Percentiles rank a stretch among this genome's conserved stretches.
Evolutionary conservation across 92 coral and sea anemone species (phyloP).

Genomic region (Desmophyllum pertusum): DNA sequence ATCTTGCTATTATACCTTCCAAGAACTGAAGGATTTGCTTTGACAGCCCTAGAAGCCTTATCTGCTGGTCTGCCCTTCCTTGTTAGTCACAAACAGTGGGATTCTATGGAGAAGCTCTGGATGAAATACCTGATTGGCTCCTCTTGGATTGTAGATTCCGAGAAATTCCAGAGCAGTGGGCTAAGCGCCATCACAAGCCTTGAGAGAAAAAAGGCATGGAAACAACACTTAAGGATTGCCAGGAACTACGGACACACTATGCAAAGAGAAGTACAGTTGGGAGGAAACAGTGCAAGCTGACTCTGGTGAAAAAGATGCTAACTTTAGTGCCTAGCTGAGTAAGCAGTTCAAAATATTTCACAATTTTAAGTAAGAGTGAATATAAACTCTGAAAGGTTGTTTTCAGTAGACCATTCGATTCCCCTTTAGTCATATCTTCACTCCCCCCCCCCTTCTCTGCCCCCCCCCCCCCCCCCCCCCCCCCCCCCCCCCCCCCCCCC

Average conservation of each 20-base stretch:
- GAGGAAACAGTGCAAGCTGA: background rate
- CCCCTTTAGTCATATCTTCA: too few relatives aligned
- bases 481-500: too few relatives aligned
- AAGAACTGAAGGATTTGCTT: conserved; percentile 11
- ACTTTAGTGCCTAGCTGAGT: background rate
- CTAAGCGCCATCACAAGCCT: background rate
- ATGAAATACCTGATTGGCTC: background rate
- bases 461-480: too few relatives aligned
- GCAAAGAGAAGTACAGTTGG: background rate
- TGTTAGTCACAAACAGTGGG: background rate
- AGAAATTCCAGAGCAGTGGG: background rate
- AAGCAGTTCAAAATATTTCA: background rate
- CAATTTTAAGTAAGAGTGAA: too few relatives aligned
- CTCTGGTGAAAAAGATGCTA: background rate
- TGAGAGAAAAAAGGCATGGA: background rate
- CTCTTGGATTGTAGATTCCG: background rate
- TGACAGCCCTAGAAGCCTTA: conserved; percentile 1
- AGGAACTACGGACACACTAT: background rate
- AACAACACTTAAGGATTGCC: background rate
- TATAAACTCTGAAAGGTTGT: too few relatives aligned
- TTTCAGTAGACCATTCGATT: too few relatives aligned
- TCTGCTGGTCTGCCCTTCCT: conserved; percentile 5
- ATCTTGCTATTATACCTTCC: background rate
- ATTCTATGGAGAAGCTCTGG: background rate
- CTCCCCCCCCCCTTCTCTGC: too few relatives aligned